Percentiles rank a stretch among this genome's conserved stretches.
Conservation (phyloP, 2,888 invertebrate species). For the Syrista parreyssii region DNA sequence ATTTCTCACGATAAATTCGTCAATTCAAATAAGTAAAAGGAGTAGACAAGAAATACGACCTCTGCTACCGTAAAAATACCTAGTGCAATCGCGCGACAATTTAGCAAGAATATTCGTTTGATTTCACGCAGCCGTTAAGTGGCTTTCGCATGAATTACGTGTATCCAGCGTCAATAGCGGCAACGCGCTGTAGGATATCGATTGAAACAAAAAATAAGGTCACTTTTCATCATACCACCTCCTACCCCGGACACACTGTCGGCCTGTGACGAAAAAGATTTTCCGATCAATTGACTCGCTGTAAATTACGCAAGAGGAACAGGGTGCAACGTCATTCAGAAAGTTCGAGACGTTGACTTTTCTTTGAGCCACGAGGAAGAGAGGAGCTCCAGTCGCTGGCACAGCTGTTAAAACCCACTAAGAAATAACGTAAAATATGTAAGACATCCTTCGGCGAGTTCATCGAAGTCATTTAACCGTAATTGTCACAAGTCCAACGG, state of each 20-base stretch:
- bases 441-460: neutral
- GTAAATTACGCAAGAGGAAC: slow-evolving; percentile 20
- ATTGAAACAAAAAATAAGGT: slow-evolving; percentile 26
- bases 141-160: neutral
- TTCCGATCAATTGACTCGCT: slow-evolving; percentile 23
- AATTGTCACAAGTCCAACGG: neutral
- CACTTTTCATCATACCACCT: slow-evolving; percentile 10
- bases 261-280: slow-evolving; percentile 23
- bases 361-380: neutral
- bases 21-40: neutral
- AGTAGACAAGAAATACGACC: neutral
- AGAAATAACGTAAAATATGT: neutral
- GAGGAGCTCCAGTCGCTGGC: neutral
- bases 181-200: slow-evolving; percentile 5
- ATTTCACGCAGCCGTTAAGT: neutral
- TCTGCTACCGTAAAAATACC: too few species aligned
- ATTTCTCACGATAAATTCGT: neutral
- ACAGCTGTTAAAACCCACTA: too few species aligned
- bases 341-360: neutral
- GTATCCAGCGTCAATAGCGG: neutral
- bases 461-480: neutral
- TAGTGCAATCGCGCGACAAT: neutral
- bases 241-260: neutral
- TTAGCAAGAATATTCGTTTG: neutral
- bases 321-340: neutral